These are phyloP conservation scores for Nothocercus julius DNA, from an alignment of 2,113 vertebrate species.

Conservation along the genomic window DNA sequence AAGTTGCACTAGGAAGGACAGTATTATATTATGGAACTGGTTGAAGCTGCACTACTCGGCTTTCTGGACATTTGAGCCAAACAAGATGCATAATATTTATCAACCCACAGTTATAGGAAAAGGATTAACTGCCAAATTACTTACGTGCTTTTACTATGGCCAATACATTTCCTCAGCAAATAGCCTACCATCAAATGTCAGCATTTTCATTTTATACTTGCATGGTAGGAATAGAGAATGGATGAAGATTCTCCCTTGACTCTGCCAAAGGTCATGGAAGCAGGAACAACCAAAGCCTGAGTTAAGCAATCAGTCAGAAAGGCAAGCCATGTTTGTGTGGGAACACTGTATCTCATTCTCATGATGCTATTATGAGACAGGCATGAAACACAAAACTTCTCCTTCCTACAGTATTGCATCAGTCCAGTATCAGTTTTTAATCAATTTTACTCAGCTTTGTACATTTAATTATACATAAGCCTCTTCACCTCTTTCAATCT, in stretches of 20 bases:
- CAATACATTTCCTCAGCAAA: constrained; percentile 14
- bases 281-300: constrained; percentile 7
- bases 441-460: neutral
- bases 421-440: neutral
- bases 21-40: neutral
- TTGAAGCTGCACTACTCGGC: neutral
- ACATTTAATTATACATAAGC: neutral
- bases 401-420: neutral
- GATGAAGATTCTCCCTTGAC: neutral
- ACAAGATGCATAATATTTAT: neutral
- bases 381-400: neutral
- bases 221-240: neutral
- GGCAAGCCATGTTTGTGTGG: neutral
- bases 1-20: neutral
- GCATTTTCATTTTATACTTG: neutral
- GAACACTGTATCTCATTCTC: neutral
- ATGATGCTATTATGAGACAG: neutral
- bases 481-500: neutral
- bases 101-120: neutral
- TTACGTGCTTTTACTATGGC: constrained; percentile 7
- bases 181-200: neutral
- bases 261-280: constrained; percentile 21
- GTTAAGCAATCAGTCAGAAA: neutral
- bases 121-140: neutral
- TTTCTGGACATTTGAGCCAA: neutral